Base-by-base conservation (phyloP, 2,113 vertebrate genomes). In the Takifugu bimaculatus region DNA sequence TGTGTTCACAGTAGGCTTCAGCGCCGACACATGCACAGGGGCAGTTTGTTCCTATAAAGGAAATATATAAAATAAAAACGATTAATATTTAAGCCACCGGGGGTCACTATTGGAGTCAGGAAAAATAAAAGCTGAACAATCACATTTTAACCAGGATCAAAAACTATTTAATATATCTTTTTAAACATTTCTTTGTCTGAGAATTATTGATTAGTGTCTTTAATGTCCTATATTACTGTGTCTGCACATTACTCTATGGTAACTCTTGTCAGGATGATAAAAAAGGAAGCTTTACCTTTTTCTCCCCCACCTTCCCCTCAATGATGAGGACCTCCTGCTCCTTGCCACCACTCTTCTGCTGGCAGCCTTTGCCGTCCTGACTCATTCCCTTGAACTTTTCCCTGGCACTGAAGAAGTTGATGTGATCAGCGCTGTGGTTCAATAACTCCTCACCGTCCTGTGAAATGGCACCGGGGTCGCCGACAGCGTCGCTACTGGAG, bases 311-410 rank as follows among this genome's bases (percentile, higher is more conserved):
- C 35, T 75, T 76, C 25, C 53, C 61, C 13, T 77, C 81, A n/a
- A 15, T 20, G 12, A 26, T 32, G 20, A 66, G 47, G 29, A 65
- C 50, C 28, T 83, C 87, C 54, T 77, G 72, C 2, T 88, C 88
- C 66, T 80, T 84, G 20, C 74, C 76, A 11, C 77, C 79, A 13
- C 64, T 79, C 77, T 83, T 89, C 29, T 63, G 68, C 60, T 56
- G 75, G 3, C 72, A 79, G 2, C 85, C 76, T 13, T 92, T 87
- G 54, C 90, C 90, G 76, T 99, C 95, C 88, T 94, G 93, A 67
- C 94, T 94, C 78, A 99, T 92, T 55, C 93, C 94, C 78, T 94
- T 94, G 3, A 99, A 99, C 78, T 98, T 99, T 83, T 95, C 96
- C 65, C 95, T 91, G 74, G 96, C 96, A 1, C 94, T 98, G 83